Percentiles rank a stretch among this genome's conserved stretches.
Evolutionary conservation across 2,888 invertebrate species (phyloP).

Genomic region (Catotricha subobsoleta): DNA sequence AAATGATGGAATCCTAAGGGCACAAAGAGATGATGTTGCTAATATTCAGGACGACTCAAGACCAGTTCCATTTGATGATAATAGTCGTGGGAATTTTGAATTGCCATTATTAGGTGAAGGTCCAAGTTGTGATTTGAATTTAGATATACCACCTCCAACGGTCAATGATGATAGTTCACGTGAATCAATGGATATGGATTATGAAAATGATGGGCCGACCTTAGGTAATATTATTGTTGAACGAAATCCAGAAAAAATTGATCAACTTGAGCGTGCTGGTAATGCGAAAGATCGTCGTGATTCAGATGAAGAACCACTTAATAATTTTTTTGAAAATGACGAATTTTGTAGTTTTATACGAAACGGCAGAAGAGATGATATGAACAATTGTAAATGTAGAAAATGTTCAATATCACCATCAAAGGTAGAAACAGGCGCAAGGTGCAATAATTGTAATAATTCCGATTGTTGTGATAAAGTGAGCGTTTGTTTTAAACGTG

Average conservation of each 20-base stretch:
- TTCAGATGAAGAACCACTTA: constrained; percentile 4
- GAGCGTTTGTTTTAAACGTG: not conserved
- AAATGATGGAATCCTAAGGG: constrained; percentile 4
- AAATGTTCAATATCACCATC: constrained; percentile 7
- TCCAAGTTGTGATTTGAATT: constrained; percentile 7
- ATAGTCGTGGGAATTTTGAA: constrained; percentile 9
- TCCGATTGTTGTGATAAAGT: constrained; percentile 4
- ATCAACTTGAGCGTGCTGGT: not conserved
- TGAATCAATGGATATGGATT: constrained; percentile 13
- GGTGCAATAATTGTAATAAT: not conserved
- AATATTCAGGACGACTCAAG: constrained; percentile 5
- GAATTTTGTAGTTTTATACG: constrained; percentile 5
- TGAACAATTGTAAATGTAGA: constrained; percentile 8
- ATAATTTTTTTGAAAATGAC: constrained; percentile 2
- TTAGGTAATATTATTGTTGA: constrained; percentile 9
- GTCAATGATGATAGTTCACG: constrained; percentile 14
- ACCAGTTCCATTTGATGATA: constrained; percentile 8
- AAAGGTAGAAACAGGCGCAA: too few relatives aligned
- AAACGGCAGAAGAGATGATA: not conserved
- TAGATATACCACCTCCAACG: constrained; percentile 7
- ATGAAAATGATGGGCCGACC: constrained; percentile 9
- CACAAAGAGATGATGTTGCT: constrained; percentile 3
- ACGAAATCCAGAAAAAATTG: constrained; percentile 8
- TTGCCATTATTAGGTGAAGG: constrained; percentile 7
- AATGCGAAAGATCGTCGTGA: not conserved